Evolutionary conservation across 2,888 invertebrate genomes (phyloP).

Genomic region (Cybosia mesomella): DNA sequence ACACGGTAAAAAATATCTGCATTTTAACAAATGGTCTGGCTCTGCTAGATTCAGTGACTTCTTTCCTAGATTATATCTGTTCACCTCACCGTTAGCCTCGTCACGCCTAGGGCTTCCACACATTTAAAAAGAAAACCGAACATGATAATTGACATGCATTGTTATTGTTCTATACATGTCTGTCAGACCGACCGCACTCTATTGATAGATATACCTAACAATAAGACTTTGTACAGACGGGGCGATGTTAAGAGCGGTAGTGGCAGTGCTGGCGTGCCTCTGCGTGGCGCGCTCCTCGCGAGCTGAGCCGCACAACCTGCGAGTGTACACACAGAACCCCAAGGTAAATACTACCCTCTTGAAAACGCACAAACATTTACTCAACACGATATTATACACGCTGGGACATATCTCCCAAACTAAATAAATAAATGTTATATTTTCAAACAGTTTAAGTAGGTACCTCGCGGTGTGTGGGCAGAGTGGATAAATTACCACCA

Average conservation of each 20-base stretch:
- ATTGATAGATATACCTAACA: slow-evolving; percentile 32
- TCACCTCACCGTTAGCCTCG: neutral
- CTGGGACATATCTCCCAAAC: slow-evolving; percentile 31
- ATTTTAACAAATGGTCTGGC: no score
- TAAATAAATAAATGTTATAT: slow-evolving; percentile 35
- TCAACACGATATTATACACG: slow-evolving; percentile 34
- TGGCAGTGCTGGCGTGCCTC: slow-evolving; percentile 83
- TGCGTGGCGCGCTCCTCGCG: slow-evolving; percentile 82
- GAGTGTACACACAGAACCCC: slow-evolving; percentile 68
- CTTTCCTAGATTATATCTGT: neutral
- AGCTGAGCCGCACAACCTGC: slow-evolving; percentile 70
- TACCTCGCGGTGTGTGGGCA: slow-evolving; percentile 28
- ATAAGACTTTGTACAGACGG: slow-evolving; percentile 64
- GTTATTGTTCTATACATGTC: neutral
- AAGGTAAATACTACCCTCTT: slow-evolving; percentile 65
- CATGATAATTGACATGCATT: neutral
- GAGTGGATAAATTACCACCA: slow-evolving; percentile 33
- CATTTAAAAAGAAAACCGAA: neutral
- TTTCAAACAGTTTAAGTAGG: slow-evolving; percentile 33
- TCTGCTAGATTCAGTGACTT: no score
- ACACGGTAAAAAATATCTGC: neutral
- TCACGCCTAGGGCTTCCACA: neutral
- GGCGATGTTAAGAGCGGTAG: slow-evolving; percentile 83
- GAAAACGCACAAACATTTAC: slow-evolving; percentile 34
- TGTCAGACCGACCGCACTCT: slow-evolving; percentile 6